Conservation (phyloP, 1,140 invertebrate genomes). For the Delia radicum region DNA sequence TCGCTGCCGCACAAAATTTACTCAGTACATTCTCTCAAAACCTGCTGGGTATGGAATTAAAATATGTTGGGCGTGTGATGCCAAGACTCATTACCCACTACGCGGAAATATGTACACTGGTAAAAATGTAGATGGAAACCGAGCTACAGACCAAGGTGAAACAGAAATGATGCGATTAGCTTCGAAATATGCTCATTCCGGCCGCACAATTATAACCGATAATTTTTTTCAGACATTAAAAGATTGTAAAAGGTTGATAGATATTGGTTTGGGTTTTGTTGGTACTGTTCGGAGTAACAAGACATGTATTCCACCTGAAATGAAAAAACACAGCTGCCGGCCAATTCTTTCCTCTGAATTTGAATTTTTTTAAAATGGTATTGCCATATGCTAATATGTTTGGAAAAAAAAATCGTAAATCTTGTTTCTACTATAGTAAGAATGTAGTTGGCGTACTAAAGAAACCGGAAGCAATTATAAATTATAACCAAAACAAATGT, state of each 20-base stretch:
- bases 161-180: background rate
- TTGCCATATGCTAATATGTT: slow-evolving; percentile 38
- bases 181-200: background rate
- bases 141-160: background rate
- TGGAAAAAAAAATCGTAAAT: slow-evolving; percentile 40
- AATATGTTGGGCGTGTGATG: slow-evolving; percentile 37
- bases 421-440: slow-evolving; percentile 37
- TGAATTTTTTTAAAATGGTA: no score
- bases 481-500: slow-evolving; percentile 50
- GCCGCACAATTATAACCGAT: background rate
- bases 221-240: slow-evolving; percentile 12
- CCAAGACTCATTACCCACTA: slow-evolving; percentile 42
- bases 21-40: slow-evolving; percentile 56
- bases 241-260: no score
- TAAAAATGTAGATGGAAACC: background rate
- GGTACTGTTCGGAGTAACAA: no score
- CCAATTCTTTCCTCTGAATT: no score
- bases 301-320: no score
- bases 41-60: slow-evolving; percentile 58
- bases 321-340: no score
- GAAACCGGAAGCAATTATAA: slow-evolving; percentile 47
- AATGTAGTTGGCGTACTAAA: slow-evolving; percentile 25
- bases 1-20: slow-evolving; percentile 49
- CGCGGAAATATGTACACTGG: slow-evolving; percentile 35
- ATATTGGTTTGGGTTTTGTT: no score